Percentiles rank a stretch among this genome's conserved stretches.
Conservation (phyloP, 2,113 vertebrate genomes). For the Tyrannus savana region DNA sequence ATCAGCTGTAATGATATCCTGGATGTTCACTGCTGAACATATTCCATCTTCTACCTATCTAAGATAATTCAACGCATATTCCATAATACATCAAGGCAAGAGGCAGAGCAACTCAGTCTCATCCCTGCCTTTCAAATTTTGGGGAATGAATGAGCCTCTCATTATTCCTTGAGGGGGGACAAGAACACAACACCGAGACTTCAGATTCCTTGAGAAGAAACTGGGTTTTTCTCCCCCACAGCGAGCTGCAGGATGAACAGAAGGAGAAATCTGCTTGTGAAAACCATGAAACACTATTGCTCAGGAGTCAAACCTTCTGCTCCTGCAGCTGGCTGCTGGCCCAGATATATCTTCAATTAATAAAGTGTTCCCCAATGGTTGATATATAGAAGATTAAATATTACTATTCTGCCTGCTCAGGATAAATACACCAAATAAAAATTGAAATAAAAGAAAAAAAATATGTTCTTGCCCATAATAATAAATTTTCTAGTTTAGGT, state of each 20-base stretch:
- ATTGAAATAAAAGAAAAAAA: neutral
- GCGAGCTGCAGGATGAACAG: neutral
- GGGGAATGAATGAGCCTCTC: neutral
- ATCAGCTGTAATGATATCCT: neutral
- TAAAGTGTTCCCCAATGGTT: neutral
- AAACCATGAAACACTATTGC: neutral
- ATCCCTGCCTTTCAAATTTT: neutral
- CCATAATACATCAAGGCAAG: neutral
- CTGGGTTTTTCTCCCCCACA: neutral
- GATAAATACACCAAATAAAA: neutral
- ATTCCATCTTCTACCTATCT: neutral
- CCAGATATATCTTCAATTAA: neutral
- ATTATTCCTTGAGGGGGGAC: neutral
- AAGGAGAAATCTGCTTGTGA: neutral
- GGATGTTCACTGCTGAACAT: neutral
- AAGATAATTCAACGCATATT: neutral
- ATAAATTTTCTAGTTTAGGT: neutral
- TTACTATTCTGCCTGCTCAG: neutral
- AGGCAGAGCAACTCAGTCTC: neutral
- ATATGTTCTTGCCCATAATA: neutral
- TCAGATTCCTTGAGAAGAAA: neutral
- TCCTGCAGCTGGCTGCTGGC: neutral
- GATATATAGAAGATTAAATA: neutral
- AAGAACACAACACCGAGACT: neutral
- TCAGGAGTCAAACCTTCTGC: neutral